A percentile compares a stretch with the other conserved stretches of the same genome.
These are phyloP conservation scores for Gnathonemus echidnorhynchus DNA, from an alignment of 2,113 vertebrate species.

Conservation along the genomic window DNA sequence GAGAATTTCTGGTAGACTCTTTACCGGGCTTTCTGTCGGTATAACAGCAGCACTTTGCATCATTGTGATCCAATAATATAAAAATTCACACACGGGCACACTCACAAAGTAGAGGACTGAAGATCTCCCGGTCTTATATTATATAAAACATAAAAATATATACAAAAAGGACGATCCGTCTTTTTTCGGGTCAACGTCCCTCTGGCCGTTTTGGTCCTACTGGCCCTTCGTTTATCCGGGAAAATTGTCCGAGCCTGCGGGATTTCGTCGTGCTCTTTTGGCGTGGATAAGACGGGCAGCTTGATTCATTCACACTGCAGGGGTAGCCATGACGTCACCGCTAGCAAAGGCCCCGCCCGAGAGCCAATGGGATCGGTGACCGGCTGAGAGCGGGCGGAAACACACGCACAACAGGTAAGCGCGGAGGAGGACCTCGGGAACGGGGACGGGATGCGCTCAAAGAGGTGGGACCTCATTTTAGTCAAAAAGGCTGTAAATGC, in stretches of 20 bases:
- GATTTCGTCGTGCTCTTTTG: slow-evolving; percentile 49
- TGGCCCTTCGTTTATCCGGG: slow-evolving; percentile 34
- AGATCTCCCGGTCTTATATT: slow-evolving; percentile 21
- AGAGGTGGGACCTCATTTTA: slow-evolving; percentile 45
- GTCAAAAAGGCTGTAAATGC: slow-evolving; percentile 49
- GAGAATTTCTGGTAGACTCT: slow-evolving; percentile 93
- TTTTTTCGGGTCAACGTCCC: slow-evolving; percentile 24
- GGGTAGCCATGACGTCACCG: slow-evolving; percentile 79
- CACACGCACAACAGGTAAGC: not conserved
- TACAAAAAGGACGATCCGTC: slow-evolving; percentile 37
- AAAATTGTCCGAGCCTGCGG: slow-evolving; percentile 42
- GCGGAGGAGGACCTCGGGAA: not conserved
- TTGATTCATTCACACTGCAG: slow-evolving; percentile 91
- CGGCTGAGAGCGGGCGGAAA: slow-evolving; percentile 28
- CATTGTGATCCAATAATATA: slow-evolving; percentile 70
- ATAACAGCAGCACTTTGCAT: slow-evolving; percentile 93
- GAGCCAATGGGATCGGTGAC: slow-evolving; percentile 55
- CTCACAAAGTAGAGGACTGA: slow-evolving; percentile 35
- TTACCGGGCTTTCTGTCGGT: slow-evolving; percentile 83
- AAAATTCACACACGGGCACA: slow-evolving; percentile 51
- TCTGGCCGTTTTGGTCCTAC: slow-evolving; percentile 22
- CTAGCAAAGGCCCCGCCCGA: slow-evolving; percentile 57
- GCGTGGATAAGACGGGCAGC: slow-evolving; percentile 58
- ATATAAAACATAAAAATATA: slow-evolving; percentile 21
- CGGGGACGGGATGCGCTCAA: slow-evolving; percentile 31